Percentiles rank a stretch among this genome's conserved stretches.
phyloP scores from a whole-genome alignment of 2,888 invertebrate genomes.

The Halocaridina rubra region DNA sequence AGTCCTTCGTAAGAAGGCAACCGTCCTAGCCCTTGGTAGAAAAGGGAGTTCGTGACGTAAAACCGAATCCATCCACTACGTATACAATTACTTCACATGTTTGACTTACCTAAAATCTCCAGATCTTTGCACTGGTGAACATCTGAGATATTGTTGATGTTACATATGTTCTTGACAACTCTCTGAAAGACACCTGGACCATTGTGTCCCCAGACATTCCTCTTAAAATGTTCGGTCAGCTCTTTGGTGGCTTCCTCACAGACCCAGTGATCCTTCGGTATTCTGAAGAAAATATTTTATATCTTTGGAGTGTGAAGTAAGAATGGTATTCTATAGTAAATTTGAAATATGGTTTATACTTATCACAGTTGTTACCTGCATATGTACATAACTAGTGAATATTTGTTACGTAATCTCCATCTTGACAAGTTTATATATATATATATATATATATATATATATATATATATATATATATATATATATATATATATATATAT shows the following conservation, averaged over 20 bases:
- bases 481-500: conserved; percentile 14
- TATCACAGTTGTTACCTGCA: too few relatives aligned
- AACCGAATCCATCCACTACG: too few relatives aligned
- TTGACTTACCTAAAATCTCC: background rate
- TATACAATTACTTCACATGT: too few relatives aligned
- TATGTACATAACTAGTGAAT: too few relatives aligned
- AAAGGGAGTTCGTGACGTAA: too few relatives aligned
- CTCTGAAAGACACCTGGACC: conserved; percentile 18
- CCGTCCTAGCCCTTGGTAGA: too few relatives aligned
- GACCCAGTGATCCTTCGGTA: conserved; percentile 31
- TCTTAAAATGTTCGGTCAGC: conserved; percentile 5
- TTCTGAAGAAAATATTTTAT: background rate
- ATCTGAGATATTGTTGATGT: background rate
- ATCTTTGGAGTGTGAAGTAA: too few relatives aligned
- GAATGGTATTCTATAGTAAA: too few relatives aligned
- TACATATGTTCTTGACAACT: background rate
- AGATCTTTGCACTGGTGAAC: conserved; percentile 15
- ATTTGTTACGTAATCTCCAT: too few relatives aligned
- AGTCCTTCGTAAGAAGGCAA: too few relatives aligned
- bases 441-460: conserved; percentile 1
- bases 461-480: conserved; percentile 11
- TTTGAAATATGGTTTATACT: too few relatives aligned
- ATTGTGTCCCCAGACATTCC: conserved; percentile 27
- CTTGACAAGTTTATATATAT: too few relatives aligned
- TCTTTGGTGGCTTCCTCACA: conserved; percentile 11